A percentile compares a stretch with the other conserved stretches of the same genome.
These are phyloP conservation scores for Ibidorhyncha struthersii DNA, from an alignment of 2,113 vertebrate genomes.

Conservation along the genomic window DNA sequence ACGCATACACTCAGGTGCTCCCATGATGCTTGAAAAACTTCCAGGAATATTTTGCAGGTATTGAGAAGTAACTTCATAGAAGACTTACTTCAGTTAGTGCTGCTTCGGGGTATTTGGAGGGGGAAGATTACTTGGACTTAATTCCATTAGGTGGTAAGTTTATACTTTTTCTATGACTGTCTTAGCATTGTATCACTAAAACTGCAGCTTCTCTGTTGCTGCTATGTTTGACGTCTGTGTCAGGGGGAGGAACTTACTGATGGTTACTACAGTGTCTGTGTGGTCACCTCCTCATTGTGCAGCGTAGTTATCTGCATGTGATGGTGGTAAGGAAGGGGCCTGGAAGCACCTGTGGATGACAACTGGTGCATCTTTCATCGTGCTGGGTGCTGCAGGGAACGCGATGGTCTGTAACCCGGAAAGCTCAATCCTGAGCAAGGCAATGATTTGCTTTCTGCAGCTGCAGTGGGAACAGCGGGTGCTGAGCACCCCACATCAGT, in stretches of 20 bases:
- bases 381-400: not conserved
- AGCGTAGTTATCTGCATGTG: not conserved
- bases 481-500: not conserved
- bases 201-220: not conserved
- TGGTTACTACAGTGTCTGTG: not conserved
- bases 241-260: not conserved
- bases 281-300: accelerated
- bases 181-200: not conserved
- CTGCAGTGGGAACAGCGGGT: not conserved
- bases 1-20: not conserved
- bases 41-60: not conserved
- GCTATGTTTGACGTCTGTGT: not conserved
- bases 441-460: not conserved
- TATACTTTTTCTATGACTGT: not conserved
- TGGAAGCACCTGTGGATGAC: not conserved
- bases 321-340: not conserved
- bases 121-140: not conserved
- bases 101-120: not conserved
- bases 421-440: not conserved
- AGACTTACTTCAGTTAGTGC: not conserved
- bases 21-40: not conserved
- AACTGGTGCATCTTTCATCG: accelerated
- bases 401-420: accelerated
- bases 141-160: not conserved
- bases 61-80: not conserved